Evolutionary conservation across 2,113 vertebrate species (phyloP), one percentile per base, ranked within the genome.

Genomic region (Athene noctua): DNA sequence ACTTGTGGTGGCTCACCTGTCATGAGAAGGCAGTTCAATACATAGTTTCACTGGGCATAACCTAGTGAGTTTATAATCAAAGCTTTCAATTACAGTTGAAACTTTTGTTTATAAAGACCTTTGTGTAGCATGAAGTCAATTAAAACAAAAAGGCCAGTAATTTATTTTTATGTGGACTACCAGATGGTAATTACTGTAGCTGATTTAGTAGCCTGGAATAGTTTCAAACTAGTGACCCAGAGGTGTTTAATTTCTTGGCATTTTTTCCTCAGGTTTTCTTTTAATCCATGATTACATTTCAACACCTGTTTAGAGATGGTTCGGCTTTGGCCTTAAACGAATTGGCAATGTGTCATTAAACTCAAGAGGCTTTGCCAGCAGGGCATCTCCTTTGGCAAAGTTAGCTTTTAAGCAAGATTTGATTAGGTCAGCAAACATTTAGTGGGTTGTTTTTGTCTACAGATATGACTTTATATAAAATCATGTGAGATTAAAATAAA

Each of bases 201-300:
- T 94, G 88, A 93, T 96, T 96, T 97, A 93, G 80, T 96, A 96
- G 93, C 70, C 89, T 97, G 90, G 96, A 97, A 85, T 66, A 77
- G 67, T 93, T 96, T 97, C 95, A 96, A 97, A 90, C 88, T 86
- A 87, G 73, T 97, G 91, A 97, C 92, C 92, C 92, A 95, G 95
- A 97, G 95, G 81, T 97, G 94, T 97, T 94, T 96, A 96, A 96
- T 96, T 96, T 97, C 82, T 95, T 95, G 90, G 92, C 87, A 85
- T 67, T 89, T 97, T 96, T 95, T 94, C 87, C 87, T 95, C 62
- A 80, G 74, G 87, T 97, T 97, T 93, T 95, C 92, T 93, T 96
- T 93, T 96, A 93, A 97, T 97, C 81, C 49, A 5, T 93, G 90
- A 94, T 94, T 87, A 94, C 91, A 81, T 68, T 97, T 96, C 87